Percentiles rank a stretch among this genome's conserved stretches.
Conservation (phyloP, 2,797 vertebrate genomes). For the Tokudaia tokunoshimensis region DNA sequence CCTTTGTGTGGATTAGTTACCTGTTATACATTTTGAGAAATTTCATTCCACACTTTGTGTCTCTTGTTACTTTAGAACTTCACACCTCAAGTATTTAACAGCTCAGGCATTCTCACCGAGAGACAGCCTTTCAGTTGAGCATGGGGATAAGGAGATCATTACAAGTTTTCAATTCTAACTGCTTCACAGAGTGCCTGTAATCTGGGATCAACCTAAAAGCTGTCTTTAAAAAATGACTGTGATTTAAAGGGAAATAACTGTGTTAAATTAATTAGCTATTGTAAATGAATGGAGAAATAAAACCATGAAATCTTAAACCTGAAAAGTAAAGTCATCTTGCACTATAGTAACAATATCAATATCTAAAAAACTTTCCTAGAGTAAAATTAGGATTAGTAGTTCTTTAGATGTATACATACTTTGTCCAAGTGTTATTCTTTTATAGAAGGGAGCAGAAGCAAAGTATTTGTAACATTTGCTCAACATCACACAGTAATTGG, state of each 20-base stretch:
- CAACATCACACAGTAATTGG: background rate
- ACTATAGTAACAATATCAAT: background rate
- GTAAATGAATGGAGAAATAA: slow-evolving; percentile 3
- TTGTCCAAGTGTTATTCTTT: background rate
- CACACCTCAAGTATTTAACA: background rate
- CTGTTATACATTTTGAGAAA: background rate
- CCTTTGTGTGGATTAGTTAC: background rate
- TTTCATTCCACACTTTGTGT: background rate
- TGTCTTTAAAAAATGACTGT: slow-evolving; percentile 19
- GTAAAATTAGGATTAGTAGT: background rate
- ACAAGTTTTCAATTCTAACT: background rate
- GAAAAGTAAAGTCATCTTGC: background rate
- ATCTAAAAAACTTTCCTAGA: background rate
- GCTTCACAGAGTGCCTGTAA: background rate
- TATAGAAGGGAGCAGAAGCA: background rate
- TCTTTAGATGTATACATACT: background rate
- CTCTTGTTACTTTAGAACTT: background rate
- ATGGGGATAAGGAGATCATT: background rate
- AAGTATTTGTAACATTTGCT: background rate
- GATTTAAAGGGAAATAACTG: background rate
- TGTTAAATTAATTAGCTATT: background rate
- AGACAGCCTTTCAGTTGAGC: background rate
- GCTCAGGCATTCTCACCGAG: background rate
- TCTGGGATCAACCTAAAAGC: background rate
- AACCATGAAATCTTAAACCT: background rate